Evolutionary conservation across 2,113 vertebrate species (phyloP).

Genomic region (Uropsilus gracilis): DNA sequence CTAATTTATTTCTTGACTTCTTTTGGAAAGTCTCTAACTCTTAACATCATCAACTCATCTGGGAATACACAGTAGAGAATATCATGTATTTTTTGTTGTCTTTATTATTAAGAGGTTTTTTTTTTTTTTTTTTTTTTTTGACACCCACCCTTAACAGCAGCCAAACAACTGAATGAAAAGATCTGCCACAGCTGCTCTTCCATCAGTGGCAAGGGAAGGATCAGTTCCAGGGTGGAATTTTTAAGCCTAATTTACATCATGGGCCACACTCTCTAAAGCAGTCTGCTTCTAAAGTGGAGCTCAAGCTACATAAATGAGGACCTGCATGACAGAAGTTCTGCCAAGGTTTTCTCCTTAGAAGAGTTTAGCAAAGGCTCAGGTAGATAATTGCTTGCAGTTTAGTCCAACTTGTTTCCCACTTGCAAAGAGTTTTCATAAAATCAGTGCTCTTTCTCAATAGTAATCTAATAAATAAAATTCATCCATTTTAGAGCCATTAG

Average conservation of each 20-base stretch:
- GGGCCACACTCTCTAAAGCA: background rate
- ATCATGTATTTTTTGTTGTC: background rate
- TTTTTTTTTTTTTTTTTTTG: background rate
- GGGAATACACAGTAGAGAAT: background rate
- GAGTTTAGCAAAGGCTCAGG: accelerated
- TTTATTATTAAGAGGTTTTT: background rate
- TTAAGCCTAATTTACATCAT: background rate
- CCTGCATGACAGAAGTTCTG: background rate
- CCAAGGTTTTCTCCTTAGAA: background rate
- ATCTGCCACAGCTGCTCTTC: background rate
- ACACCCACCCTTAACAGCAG: background rate
- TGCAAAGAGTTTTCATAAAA: background rate
- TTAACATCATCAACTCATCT: background rate
- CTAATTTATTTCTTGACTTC: slow-evolving; percentile 58
- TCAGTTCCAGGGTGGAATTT: background rate
- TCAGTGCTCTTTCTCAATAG: background rate
- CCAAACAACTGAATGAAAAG: background rate
- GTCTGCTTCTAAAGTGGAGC: background rate
- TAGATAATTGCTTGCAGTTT: background rate
- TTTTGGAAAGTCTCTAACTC: slow-evolving; percentile 13
- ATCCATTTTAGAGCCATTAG: background rate
- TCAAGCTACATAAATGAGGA: background rate
- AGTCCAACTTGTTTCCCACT: background rate
- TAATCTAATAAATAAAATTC: background rate
- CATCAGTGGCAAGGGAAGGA: background rate